Conservation (phyloP, 2,797 vertebrate genomes). For the Anabacerthia variegaticeps region DNA sequence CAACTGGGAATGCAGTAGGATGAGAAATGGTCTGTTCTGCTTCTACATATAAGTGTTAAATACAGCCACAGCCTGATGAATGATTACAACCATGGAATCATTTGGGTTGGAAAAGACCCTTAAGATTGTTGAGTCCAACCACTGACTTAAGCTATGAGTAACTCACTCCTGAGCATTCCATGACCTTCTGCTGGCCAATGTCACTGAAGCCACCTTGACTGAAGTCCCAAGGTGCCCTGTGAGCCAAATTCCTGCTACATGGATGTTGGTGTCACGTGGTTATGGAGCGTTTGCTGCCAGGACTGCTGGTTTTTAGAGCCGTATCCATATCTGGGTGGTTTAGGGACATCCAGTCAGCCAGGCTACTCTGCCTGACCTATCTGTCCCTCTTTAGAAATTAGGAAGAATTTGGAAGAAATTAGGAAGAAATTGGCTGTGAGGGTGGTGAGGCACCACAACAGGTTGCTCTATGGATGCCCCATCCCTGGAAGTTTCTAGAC, state of each 20-base stretch:
- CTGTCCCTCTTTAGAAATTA: background rate
- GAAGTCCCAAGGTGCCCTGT: background rate
- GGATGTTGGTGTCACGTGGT: background rate
- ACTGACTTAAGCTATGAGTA: accelerated
- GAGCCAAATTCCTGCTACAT: accelerated
- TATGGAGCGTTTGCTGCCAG: accelerated
- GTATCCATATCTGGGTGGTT: background rate
- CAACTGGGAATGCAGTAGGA: background rate
- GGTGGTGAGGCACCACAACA: background rate
- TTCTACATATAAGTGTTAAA: background rate
- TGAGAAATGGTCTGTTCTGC: background rate
- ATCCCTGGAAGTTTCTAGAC: background rate
- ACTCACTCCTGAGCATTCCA: background rate
- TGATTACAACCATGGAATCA: accelerated
- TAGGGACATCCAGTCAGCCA: background rate
- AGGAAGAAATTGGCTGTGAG: background rate
- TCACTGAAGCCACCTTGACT: background rate
- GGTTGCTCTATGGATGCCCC: accelerated
- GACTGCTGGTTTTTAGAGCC: background rate
- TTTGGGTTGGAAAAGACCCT: background rate
- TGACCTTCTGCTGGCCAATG: background rate
- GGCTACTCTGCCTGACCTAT: background rate
- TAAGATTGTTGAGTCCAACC: background rate
- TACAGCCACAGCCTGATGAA: background rate
- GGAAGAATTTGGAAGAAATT: too few relatives aligned